These are phyloP conservation scores for Scelioninae gen. 2 DNA, from an alignment of 2,888 invertebrate genomes.

Conservation along the genomic window DNA sequence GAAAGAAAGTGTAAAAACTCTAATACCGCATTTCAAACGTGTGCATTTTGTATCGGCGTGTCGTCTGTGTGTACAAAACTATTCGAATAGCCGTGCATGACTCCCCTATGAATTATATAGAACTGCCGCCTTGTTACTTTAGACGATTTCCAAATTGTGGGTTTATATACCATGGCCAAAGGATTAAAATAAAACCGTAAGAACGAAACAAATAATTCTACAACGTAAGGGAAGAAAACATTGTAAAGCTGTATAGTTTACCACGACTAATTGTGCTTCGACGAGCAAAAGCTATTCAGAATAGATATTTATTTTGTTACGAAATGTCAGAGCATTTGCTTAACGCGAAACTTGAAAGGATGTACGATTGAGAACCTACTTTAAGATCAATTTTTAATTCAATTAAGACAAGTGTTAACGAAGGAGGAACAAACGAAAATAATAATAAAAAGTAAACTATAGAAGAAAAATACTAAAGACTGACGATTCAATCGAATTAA, in stretches of 20 bases:
- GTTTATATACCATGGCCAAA: conserved; percentile 19
- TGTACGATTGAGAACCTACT: conserved; percentile 24
- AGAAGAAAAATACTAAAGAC: conserved; percentile 64
- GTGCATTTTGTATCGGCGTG: conserved; percentile 16
- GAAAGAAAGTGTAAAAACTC: conserved; percentile 25
- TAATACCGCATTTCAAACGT: conserved; percentile 9
- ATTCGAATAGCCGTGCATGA: conserved; percentile 10
- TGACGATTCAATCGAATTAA: conserved; percentile 63
- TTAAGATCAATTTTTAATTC: conserved; percentile 34
- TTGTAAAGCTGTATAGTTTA: conserved; percentile 28
- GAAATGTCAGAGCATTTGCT: conserved; percentile 36
- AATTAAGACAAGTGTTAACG: conserved; percentile 9
- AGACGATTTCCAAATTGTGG: conserved; percentile 18
- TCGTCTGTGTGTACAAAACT: conserved; percentile 25
- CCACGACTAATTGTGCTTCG: conserved; percentile 30
- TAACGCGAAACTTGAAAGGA: conserved; percentile 31
- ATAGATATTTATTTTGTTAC: conserved; percentile 55
- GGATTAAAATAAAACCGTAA: conserved; percentile 29
- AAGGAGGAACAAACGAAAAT: background rate
- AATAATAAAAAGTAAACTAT: conserved; percentile 2
- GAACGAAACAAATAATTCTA: conserved; percentile 2
- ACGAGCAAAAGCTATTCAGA: conserved; percentile 36
- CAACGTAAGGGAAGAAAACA: background rate
- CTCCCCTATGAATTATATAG: conserved; percentile 7
- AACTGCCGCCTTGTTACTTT: conserved; percentile 29